These are phyloP conservation scores for Enoplolaimus lenunculus DNA, from an alignment of 2,888 invertebrate genomes.

Conservation along the genomic window DNA sequence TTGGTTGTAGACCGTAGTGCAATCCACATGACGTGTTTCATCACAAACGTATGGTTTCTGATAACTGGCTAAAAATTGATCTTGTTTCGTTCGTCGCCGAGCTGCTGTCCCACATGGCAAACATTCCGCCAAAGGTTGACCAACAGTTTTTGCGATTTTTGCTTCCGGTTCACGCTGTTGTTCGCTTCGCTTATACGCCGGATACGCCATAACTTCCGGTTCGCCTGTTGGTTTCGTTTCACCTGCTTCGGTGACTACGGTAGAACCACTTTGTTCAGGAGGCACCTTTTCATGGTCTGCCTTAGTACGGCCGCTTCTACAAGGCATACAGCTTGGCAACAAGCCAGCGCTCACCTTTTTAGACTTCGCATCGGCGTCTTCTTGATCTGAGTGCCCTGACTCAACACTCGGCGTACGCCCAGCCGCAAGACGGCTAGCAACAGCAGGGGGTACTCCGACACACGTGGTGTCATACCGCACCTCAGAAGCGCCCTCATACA, in stretches of 20 bases:
- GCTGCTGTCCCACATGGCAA: background rate
- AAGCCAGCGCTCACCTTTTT: no score
- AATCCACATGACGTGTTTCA: background rate
- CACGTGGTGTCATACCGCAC: background rate
- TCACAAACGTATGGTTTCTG: background rate
- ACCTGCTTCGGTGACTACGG: background rate
- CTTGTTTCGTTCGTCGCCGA: background rate
- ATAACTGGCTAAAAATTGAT: background rate
- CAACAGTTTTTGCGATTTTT: background rate
- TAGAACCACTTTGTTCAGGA: no score
- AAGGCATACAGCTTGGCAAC: no score
- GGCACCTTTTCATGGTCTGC: background rate
- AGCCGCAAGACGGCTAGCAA: background rate
- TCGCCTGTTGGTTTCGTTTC: background rate
- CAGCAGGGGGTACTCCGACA: background rate
- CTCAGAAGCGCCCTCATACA: background rate
- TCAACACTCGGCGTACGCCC: background rate
- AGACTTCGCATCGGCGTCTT: no score
- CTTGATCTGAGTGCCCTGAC: background rate
- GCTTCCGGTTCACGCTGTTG: background rate
- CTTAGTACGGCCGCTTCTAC: no score
- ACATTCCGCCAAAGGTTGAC: background rate
- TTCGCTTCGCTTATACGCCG: background rate
- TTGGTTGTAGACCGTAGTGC: background rate
- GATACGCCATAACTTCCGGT: background rate